These are phyloP conservation scores for Diadegma fenestrale DNA, from an alignment of 2,888 invertebrate species.

Conservation along the genomic window DNA sequence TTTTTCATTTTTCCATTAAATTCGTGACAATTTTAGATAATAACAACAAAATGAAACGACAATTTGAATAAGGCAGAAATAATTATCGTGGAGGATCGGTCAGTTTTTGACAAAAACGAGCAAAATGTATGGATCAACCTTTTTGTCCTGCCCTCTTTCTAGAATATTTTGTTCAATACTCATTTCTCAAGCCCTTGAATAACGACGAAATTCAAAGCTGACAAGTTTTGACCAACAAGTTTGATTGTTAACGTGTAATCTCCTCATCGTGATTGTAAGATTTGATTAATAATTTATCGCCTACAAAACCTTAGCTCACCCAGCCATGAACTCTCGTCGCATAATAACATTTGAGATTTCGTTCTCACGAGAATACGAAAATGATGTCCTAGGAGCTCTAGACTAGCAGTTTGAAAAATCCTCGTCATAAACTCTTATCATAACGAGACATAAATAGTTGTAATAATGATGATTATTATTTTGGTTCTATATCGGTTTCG, in stretches of 20 bases:
- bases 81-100: slow-evolving; percentile 9
- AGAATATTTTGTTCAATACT: neutral
- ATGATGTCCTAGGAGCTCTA: neutral
- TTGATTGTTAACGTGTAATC: neutral
- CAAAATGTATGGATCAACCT: slow-evolving; percentile 5
- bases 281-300: neutral
- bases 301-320: neutral
- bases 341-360: neutral
- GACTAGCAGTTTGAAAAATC: slow-evolving; percentile 11
- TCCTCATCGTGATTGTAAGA: neutral
- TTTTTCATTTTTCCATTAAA: neutral
- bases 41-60: neutral
- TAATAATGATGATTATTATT: slow-evolving; percentile 64
- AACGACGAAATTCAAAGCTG: too few species aligned
- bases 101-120: slow-evolving; percentile 38
- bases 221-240: neutral
- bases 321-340: neutral
- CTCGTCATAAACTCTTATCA: slow-evolving; percentile 37
- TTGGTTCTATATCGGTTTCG: slow-evolving; percentile 77
- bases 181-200: neutral
- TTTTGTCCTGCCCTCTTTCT: neutral
- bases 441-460: slow-evolving; percentile 27
- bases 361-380: neutral
- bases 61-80: neutral
- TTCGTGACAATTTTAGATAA: neutral